Base-by-base conservation (phyloP, 1,140 invertebrate species). In the Eurosta solidaginis region DNA sequence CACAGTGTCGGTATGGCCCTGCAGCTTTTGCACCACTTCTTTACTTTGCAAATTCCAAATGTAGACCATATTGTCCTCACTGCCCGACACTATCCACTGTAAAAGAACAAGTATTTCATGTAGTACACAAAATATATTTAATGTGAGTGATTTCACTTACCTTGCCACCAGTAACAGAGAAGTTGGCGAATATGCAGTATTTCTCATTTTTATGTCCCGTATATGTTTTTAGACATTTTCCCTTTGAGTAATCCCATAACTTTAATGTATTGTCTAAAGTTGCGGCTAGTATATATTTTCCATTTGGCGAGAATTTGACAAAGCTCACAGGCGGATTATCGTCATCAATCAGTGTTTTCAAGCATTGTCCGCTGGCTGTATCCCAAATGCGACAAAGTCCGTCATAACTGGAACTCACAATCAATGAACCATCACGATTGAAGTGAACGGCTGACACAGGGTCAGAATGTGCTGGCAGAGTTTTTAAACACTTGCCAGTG, bases 1-100 rank as follows among this genome's bases (percentile, higher is more conserved):
- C 12, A 99, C 98, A 3, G 98, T 97, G 91, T 99, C 98, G 84
- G 96, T 97, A 87, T 99, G 98, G 3, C 98, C 98, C 84, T 95
- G 93, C 77, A 99, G 89, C 89, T 97, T 97, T 89, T 99, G 98
- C 63, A 99, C 98, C 80, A 99, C 96, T 90, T 99, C 98, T 90
- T 99, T 99, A 20, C 97, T 98, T 87, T 99, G 98, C 76, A 99
- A 90, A 91, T 99, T 99, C 98, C 98, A 99, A 82, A 99, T 98
- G 84, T 99, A 99, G 3, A 99, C 97, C 90, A 97, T 92, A 86
- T 98, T 97, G 88, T 99, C 98, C 90, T 99, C 98, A n/a, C 98
- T 99, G 17, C 98, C 98, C 74, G 97, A 98, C 52, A 99, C 98
- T 88, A 99, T 99, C 98, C 98, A 99, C 95, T 87, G 50, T 0